phyloP scores from a whole-genome alignment of 2,888 invertebrate species.

The Eupeodes latifasciatus region DNA sequence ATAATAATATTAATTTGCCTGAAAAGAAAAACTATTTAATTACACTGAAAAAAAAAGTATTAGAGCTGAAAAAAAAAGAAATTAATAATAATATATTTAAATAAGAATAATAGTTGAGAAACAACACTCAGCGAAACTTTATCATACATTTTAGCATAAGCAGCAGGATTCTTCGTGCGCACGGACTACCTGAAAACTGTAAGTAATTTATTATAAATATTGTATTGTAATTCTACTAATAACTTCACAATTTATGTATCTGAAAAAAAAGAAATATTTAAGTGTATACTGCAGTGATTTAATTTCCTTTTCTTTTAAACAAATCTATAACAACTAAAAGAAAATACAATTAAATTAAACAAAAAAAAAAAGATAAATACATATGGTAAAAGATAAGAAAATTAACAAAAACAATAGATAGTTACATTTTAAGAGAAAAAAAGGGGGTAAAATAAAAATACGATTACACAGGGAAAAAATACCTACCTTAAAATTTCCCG shows the following conservation, averaged over 20 bases:
- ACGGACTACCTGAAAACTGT: background rate
- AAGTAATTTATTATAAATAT: background rate
- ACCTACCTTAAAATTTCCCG: background rate
- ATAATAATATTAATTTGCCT: background rate
- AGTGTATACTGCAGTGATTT: no score
- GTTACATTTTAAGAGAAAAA: no score
- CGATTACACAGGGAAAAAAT: background rate
- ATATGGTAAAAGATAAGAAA: background rate
- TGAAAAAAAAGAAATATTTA: background rate
- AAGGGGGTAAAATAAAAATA: background rate
- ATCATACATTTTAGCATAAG: background rate
- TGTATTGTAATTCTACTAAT: background rate
- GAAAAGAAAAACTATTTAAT: no score
- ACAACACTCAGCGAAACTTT: background rate
- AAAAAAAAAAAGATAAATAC: no score
- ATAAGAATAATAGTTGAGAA: background rate
- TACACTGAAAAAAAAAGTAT: background rate
- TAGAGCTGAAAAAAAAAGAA: background rate
- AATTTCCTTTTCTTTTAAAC: no score
- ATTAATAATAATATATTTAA: background rate
- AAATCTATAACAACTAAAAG: no score
- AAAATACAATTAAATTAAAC: no score
- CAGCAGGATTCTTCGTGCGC: background rate
- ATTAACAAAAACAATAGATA: no score
- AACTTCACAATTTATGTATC: background rate